Base-by-base conservation (phyloP, 2,888 invertebrate species). In the Pegoplata infirma region DNA sequence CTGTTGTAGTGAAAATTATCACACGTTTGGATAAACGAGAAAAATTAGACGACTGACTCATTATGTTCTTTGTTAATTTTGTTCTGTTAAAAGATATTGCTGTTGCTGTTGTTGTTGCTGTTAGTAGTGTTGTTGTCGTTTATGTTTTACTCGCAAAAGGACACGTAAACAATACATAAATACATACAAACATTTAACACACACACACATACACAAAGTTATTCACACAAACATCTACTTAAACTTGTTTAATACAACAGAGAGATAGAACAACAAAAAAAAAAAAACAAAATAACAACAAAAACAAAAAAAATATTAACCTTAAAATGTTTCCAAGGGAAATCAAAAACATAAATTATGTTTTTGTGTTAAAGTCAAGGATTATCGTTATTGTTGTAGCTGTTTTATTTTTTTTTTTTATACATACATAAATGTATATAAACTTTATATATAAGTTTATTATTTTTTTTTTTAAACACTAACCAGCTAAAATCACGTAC, bases 291-390 rank as follows among this genome's bases (percentile, higher is more conserved):
- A 59, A n/a, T n/a, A n/a, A n/a, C n/a, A n/a, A n/a, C n/a, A n/a
- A n/a, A n/a, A n/a, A n/a, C n/a, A n/a, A n/a, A n/a, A n/a, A 49
- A 32, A 75, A 75, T 47, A 53, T 79, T 79, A 79, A 79, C 79
- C 75, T 75, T 79, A 79, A 71, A 79, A 66, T 61, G 69, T 69
- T 64, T 71, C 40, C 73, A 63, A 53, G 59, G 73, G 66, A 79
- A 75, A 61, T 67, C 66, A 75, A 61, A 75, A 75, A 56, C 74
- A 79, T 79, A 79, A 79, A 79, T 79, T 79, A 79, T 79, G 69
- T 75, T 79, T 75, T 78, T 78, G 76, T 77, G 67, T 73, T 74
- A 74, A 76, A 67, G 73, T 71, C 74, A 80, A 78, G 74, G 74
- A 67, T 73, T 76, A 69, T 72, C 28, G 53, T 76, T 75, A 47